phyloP scores from a whole-genome alignment of 2,888 invertebrate genomes.

The Clitarchus hookeri region DNA sequence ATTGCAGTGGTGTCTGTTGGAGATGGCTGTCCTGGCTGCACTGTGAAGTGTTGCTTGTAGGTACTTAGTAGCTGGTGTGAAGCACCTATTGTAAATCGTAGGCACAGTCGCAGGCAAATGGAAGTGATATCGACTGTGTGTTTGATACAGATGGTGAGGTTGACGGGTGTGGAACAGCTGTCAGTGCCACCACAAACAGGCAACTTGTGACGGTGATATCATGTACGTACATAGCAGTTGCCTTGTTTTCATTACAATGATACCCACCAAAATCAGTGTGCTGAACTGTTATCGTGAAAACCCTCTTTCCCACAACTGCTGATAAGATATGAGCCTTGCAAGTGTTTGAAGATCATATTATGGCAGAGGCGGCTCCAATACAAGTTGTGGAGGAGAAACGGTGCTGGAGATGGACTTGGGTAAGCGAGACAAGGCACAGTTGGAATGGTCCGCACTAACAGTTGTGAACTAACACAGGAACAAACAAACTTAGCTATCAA shows the following conservation, averaged over 20 bases:
- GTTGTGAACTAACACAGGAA: constrained; percentile 1
- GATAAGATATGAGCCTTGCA: not conserved
- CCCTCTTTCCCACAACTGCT: not conserved
- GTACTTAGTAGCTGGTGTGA: not conserved
- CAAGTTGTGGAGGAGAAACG: constrained; percentile 1
- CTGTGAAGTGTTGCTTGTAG: too few species aligned
- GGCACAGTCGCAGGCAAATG: not conserved
- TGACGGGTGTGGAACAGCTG: not conserved
- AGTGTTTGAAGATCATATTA: not conserved
- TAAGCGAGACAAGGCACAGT: not conserved
- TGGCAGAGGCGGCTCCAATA: not conserved
- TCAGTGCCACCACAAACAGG: not conserved
- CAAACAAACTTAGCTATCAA: too few species aligned
- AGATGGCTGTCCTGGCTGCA: not conserved
- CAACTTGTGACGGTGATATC: constrained; percentile 1
- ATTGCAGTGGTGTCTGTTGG: not conserved
- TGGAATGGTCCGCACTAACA: constrained; percentile 8
- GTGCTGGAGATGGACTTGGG: not conserved
- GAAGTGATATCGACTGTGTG: not conserved
- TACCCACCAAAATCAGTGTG: not conserved
- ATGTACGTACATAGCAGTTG: not conserved
- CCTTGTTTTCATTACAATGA: not conserved
- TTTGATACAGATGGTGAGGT: constrained; percentile 5
- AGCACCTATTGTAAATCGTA: not conserved
- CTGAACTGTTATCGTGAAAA: not conserved